Evolutionary conservation across 2,888 invertebrate species (phyloP).

Genomic region (Drosophila engyochracea): DNA sequence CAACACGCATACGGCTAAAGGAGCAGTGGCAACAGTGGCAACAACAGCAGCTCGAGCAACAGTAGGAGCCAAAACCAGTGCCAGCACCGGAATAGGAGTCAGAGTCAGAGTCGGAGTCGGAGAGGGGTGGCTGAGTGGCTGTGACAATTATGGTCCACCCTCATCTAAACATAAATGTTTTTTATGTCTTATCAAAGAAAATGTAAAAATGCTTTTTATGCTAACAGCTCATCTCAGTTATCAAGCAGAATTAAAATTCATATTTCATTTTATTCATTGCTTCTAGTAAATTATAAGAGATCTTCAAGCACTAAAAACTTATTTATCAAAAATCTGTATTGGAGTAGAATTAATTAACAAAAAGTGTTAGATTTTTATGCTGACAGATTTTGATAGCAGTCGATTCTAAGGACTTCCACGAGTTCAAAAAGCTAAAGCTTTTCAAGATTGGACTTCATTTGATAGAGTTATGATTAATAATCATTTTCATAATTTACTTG

Average conservation of each 20-base stretch:
- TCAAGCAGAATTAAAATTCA: background rate
- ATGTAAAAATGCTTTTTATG: background rate
- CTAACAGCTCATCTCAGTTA: background rate
- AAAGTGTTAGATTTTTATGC: background rate
- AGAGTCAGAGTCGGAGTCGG: background rate
- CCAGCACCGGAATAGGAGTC: background rate
- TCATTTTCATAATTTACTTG: background rate
- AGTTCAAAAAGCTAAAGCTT: background rate
- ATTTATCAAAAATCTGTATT: accelerated
- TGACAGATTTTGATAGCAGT: accelerated
- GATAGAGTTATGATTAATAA: accelerated
- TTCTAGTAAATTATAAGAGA: background rate
- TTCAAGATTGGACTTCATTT: background rate
- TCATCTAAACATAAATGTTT: background rate
- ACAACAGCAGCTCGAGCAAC: background rate
- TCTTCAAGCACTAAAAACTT: background rate
- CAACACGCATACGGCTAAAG: slow-evolving; percentile 4
- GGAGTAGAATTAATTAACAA: background rate
- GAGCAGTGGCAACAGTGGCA: slow-evolving; percentile 1
- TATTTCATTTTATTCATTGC: background rate
- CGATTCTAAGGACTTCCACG: background rate
- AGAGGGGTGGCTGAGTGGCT: slow-evolving; percentile 2
- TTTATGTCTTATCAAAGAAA: background rate
- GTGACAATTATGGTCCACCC: slow-evolving; percentile 2
- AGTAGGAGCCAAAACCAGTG: background rate